Percentiles rank a stretch among this genome's conserved stretches.
Conservation (phyloP, 92 coral and sea anemone species). For the Plumapathes pennacea region DNA sequence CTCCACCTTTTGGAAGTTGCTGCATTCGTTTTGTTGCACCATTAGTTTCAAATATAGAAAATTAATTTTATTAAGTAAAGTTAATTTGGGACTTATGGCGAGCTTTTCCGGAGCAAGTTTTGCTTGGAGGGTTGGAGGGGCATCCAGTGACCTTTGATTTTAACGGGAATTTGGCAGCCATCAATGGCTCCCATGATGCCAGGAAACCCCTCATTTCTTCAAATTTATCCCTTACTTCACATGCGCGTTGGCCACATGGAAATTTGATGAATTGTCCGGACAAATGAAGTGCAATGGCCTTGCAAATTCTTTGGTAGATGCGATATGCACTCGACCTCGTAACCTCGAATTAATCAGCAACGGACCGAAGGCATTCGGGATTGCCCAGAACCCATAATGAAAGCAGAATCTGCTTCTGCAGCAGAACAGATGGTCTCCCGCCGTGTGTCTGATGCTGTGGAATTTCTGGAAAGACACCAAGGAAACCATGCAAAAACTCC, state of each 20-base stretch:
- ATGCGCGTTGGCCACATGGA: slow-evolving; percentile 33
- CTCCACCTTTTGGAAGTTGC: no score
- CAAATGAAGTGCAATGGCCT: slow-evolving; percentile 26
- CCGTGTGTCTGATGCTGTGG: slow-evolving; percentile 13
- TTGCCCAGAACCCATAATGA: slow-evolving; percentile 55
- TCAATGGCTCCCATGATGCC: slow-evolving; percentile 27
- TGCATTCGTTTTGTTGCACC: no score
- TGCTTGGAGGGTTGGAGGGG: no score
- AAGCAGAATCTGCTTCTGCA: slow-evolving; percentile 33
- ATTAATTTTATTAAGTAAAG: no score
- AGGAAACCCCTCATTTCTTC: slow-evolving; percentile 26
- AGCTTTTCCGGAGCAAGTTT: no score
- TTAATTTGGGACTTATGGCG: no score
- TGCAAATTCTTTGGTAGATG: slow-evolving; percentile 30
- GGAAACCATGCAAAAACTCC: neutral
- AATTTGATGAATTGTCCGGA: slow-evolving; percentile 34
- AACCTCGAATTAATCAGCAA: slow-evolving; percentile 26
- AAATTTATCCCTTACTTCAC: slow-evolving; percentile 7
- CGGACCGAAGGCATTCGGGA: slow-evolving; percentile 46
- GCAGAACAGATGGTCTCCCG: slow-evolving; percentile 21
- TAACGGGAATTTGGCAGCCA: slow-evolving; percentile 40
- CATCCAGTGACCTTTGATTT: no score
- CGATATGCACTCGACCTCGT: slow-evolving; percentile 27
- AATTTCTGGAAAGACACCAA: slow-evolving; percentile 20
- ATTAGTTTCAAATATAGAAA: no score